Evolutionary conservation across 2,113 vertebrate genomes (phyloP), one percentile per base, ranked within the genome.

Genomic region (Hippocampus mohnikei): DNA sequence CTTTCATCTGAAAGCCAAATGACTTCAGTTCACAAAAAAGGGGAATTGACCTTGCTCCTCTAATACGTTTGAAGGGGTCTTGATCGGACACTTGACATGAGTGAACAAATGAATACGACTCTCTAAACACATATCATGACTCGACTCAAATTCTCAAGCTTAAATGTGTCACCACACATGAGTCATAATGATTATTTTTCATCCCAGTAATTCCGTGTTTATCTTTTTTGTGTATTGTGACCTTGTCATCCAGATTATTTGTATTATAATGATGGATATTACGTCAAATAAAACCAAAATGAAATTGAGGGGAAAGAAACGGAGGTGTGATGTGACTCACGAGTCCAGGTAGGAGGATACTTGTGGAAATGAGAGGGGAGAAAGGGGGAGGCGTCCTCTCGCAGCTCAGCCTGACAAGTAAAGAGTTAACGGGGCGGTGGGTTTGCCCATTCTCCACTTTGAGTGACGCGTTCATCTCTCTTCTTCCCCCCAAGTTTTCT

Each of bases 401-500:
- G 42, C 62, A 6, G 62, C 62, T 66, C 42, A 23, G 52, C 6
- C 80, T 84, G 87, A 88, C 72, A 75, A 74, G 82, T 77, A 90
- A 91, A 89, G 91, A 91, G 92, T 92, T 91, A 92, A 93, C 90
- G 88, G 86, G 84, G 89, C 88, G 81, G 91, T 89, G 91, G 88
- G 91, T 90, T 90, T 90, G 86, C 91, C 91, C 85, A 89, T 87
- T 85, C 89, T 91, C 92, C 86, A 88, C 84, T 89, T 89, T 88
- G 91, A 93, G 92, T 94, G 94, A 95, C 94, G 92, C 92, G 90
- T 91, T 93, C 92, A 84, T 92, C 94, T 94, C 93, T 90, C 91
- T 94, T 90, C 90, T 93, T 18, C 27, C 94, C 93, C 92, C 93
- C 93, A 92, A 95, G 93, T 94, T 93, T 91, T 94, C 94, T 94